Percentiles rank a stretch among this genome's conserved stretches.
These are phyloP conservation scores for Hemibagrus guttatus DNA, from an alignment of 2,797 vertebrate species.

Conservation along the genomic window DNA sequence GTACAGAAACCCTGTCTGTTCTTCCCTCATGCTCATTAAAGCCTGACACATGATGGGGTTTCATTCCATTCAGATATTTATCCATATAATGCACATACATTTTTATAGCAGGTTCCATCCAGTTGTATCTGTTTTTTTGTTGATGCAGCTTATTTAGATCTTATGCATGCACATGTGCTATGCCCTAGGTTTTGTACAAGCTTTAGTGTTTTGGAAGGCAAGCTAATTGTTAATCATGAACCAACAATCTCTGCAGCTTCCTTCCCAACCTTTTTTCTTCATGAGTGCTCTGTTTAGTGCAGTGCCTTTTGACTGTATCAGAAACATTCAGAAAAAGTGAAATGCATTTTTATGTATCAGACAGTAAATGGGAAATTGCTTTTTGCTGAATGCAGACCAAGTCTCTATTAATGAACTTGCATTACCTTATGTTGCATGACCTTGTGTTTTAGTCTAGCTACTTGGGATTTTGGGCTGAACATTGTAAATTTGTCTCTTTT, in stretches of 20 bases:
- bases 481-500: too few species aligned
- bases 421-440: background rate
- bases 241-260: background rate
- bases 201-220: background rate
- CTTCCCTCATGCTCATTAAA: background rate
- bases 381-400: background rate
- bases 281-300: background rate
- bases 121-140: too few species aligned
- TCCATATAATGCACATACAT: too few species aligned
- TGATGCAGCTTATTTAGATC: too few species aligned
- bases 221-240: background rate
- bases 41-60: too few species aligned
- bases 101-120: too few species aligned
- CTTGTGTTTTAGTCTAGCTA: background rate
- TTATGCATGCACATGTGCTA: too few species aligned
- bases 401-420: background rate
- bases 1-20: conserved; percentile 70
- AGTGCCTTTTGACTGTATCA: too few species aligned
- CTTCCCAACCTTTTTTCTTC: background rate
- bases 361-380: background rate
- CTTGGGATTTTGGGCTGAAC: background rate
- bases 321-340: background rate
- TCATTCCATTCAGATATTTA: too few species aligned
- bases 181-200: too few species aligned
- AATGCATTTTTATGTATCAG: background rate